Evolutionary conservation across 2,888 invertebrate species (phyloP).

Genomic region (Heliconius aoede): DNA sequence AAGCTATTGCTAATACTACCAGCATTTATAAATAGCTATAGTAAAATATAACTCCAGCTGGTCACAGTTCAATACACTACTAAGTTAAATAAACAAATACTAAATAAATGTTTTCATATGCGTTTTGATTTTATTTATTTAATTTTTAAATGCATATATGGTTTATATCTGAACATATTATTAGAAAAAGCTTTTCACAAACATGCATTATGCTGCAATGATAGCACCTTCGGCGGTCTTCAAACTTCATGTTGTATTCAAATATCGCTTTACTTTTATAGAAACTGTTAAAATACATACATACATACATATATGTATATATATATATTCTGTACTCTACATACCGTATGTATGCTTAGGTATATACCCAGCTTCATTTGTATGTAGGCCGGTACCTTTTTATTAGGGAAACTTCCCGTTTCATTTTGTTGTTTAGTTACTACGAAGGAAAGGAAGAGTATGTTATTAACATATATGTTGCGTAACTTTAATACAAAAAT

Average conservation of each 20-base stretch:
- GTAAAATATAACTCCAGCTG: no score
- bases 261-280: slow-evolving; percentile 28
- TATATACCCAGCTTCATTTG: not conserved
- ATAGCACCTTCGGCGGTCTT: slow-evolving; percentile 12
- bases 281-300: not conserved
- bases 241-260: slow-evolving; percentile 28
- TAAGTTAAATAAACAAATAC: no score
- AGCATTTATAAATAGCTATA: no score
- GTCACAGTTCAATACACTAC: no score
- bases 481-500: no score
- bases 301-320: no score
- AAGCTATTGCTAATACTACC: no score
- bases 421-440: not conserved
- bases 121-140: not conserved
- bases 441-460: not conserved
- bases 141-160: not conserved
- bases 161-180: not conserved
- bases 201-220: slow-evolving; percentile 18
- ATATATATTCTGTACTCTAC: no score
- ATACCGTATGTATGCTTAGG: not conserved
- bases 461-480: no score
- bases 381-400: slow-evolving; percentile 6
- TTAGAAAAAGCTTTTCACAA: slow-evolving; percentile 11
- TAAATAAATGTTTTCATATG: no score
- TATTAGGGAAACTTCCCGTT: slow-evolving; percentile 3